phyloP scores from a whole-genome alignment of 2,888 invertebrate genomes.

The Trissolcus brochymenae region DNA sequence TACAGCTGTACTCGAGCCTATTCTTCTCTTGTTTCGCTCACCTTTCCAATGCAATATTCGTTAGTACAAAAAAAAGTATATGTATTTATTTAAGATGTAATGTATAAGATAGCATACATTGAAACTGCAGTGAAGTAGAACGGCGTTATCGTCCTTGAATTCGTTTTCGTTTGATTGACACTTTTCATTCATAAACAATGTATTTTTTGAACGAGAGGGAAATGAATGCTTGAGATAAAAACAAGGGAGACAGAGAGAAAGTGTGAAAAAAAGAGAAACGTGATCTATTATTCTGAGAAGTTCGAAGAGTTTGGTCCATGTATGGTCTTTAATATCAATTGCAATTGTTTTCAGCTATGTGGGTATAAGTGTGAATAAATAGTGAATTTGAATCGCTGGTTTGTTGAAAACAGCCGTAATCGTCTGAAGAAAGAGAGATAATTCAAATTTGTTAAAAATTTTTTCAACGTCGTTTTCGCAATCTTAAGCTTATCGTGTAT shows the following conservation, averaged over 20 bases:
- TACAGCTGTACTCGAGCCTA: constrained; percentile 6
- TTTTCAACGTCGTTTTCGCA: no score
- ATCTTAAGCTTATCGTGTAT: no score
- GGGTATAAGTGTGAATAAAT: constrained; percentile 23
- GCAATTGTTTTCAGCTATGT: constrained; percentile 23
- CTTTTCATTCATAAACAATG: constrained; percentile 35
- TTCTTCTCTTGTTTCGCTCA: constrained; percentile 19
- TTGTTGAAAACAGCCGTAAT: background rate
- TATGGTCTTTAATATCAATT: constrained; percentile 25
- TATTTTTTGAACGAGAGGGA: constrained; percentile 37
- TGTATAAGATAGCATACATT: constrained; percentile 15
- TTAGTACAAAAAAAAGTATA: constrained; percentile 39
- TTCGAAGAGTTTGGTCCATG: constrained; percentile 13
- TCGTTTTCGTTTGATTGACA: constrained; percentile 50
- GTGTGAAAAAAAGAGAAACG: constrained; percentile 9
- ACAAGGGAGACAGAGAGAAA: background rate
- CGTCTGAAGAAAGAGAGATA: no score
- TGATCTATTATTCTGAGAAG: constrained; percentile 18
- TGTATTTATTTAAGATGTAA: constrained; percentile 49
- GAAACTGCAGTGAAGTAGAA: constrained; percentile 23
- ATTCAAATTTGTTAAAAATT: no score
- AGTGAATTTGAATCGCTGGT: constrained; percentile 15
- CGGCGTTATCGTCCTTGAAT: constrained; percentile 33
- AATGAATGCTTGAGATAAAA: background rate
- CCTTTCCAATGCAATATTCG: constrained; percentile 37